Conservation (phyloP, 2,113 vertebrate genomes). For the Alexandromys fortis region DNA sequence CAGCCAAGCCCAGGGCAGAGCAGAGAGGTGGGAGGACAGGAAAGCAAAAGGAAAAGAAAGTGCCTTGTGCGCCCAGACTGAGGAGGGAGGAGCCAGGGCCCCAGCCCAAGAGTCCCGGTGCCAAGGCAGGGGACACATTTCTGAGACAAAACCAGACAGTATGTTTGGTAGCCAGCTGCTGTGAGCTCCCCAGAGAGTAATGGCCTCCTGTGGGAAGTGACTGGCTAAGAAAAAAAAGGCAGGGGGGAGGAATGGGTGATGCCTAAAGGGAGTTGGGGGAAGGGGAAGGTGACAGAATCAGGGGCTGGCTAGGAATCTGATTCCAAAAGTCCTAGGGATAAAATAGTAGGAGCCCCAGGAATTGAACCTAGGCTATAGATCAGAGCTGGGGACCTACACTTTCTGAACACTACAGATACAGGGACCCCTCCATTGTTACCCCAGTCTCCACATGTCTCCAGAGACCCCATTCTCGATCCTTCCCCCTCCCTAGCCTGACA, state of each 20-base stretch:
- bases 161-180: conserved; percentile 58
- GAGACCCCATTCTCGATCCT: not conserved
- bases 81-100: not conserved
- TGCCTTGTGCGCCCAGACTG: not conserved
- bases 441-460: not conserved
- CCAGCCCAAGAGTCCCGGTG: conserved; percentile 1
- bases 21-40: not conserved
- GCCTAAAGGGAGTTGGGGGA: not conserved
- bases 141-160: conserved; percentile 65
- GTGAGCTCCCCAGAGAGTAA: conserved; percentile 70
- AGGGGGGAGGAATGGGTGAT: not conserved
- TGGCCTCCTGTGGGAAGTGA: conserved; percentile 54
- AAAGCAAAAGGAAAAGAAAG: not conserved
- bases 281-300: not conserved
- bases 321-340: not conserved
- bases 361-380: not conserved
- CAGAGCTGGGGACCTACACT: not conserved
- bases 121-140: conserved; percentile 49
- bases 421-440: not conserved
- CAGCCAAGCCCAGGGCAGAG: not conserved
- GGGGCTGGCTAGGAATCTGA: not conserved
- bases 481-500: not conserved
- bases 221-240: conserved; percentile 51
- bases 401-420: not conserved
- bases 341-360: not conserved